These are phyloP conservation scores for Condylura cristata DNA, from an alignment of 2,113 vertebrate species.

Conservation along the genomic window DNA sequence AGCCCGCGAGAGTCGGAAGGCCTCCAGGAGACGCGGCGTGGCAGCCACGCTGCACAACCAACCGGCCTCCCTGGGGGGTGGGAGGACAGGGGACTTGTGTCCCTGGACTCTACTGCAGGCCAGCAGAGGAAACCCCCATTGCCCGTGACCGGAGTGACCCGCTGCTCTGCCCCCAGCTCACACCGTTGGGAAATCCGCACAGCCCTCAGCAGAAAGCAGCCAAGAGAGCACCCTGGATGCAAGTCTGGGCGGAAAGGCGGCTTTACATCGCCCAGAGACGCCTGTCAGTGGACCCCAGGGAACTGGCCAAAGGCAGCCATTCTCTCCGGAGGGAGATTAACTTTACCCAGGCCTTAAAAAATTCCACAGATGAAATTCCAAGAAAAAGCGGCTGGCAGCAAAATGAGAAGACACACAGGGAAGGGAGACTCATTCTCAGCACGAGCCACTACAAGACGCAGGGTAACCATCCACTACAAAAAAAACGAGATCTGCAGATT, in stretches of 20 bases:
- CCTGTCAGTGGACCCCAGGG: background rate
- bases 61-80: background rate
- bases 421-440: background rate
- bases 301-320: background rate
- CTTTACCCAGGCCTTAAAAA: background rate
- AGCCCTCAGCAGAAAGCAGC: slow-evolving; percentile 13
- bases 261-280: background rate
- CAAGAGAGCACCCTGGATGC: background rate
- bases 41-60: background rate
- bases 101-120: background rate
- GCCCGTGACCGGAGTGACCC: background rate
- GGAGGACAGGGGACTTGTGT: background rate
- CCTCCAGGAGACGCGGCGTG: background rate
- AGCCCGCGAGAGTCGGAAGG: background rate
- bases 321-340: background rate
- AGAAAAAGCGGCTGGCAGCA: background rate
- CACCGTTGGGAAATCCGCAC: background rate
- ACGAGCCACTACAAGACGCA: background rate
- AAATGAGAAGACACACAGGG: background rate
- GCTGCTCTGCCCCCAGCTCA: background rate
- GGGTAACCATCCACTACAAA: background rate
- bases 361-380: slow-evolving; percentile 24
- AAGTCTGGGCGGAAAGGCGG: background rate
- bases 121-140: background rate
- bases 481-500: background rate